Evolutionary conservation across 30 jellyfish, hydroid and myxozoan genomes (phyloP).

Genomic region (Hydra vulgaris): DNA sequence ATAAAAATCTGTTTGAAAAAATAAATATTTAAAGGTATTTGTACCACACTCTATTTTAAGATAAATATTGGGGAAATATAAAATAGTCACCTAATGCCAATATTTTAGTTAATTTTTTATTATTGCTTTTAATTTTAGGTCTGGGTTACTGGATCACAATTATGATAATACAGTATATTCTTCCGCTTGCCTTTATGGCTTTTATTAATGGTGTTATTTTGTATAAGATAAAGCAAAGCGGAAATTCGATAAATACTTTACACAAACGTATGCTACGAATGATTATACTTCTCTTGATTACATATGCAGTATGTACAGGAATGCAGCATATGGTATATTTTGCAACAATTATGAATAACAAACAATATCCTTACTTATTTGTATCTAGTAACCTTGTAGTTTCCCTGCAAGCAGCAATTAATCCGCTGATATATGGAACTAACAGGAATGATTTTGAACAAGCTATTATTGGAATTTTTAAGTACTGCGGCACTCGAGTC

Average conservation of each 20-base stretch:
- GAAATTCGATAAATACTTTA: slow-evolving; percentile 1
- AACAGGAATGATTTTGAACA: slow-evolving; percentile 67
- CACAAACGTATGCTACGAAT: slow-evolving; percentile 29
- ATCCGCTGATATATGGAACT: slow-evolving; percentile 87
- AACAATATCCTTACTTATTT: slow-evolving; percentile 11
- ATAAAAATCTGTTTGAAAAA: no score
- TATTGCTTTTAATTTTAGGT: background rate
- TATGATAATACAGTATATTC: slow-evolving; percentile 23
- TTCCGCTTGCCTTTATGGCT: slow-evolving; percentile 11
- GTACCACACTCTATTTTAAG: no score
- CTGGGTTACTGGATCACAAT: slow-evolving; percentile 15
- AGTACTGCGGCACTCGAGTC: background rate
- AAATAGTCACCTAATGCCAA: no score
- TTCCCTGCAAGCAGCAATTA: slow-evolving; percentile 70
- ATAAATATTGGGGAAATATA: no score
- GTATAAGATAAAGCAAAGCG: background rate
- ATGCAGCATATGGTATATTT: slow-evolving; percentile 30
- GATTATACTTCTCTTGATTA: slow-evolving; percentile 15
- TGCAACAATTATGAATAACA: background rate
- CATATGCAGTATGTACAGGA: slow-evolving; percentile 28
- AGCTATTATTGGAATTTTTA: slow-evolving; percentile 46
- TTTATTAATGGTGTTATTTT: slow-evolving; percentile 14
- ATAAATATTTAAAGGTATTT: no score
- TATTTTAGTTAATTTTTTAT: background rate
- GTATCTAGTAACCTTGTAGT: slow-evolving; percentile 59